Evolutionary conservation across 2,888 invertebrate genomes (phyloP).

Genomic region (Dryobota labecula): DNA sequence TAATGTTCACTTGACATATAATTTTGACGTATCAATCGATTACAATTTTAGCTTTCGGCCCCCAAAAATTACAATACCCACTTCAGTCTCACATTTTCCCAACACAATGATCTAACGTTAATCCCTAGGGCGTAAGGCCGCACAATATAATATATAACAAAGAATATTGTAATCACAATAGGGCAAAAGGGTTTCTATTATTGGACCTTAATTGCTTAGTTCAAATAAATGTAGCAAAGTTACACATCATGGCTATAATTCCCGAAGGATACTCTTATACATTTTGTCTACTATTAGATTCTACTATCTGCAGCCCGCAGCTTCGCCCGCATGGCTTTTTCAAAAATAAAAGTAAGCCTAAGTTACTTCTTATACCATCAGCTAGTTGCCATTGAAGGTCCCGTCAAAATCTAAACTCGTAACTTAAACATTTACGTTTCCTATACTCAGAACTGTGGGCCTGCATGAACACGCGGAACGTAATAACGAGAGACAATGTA

Average conservation of each 20-base stretch:
- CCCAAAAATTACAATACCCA: background rate
- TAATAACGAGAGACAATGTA: too few species aligned
- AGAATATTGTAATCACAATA: conserved; percentile 66
- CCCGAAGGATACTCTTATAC: background rate
- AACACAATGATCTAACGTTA: conserved; percentile 39
- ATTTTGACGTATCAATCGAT: background rate
- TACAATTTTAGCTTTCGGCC: conserved; percentile 38
- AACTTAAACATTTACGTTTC: too few species aligned
- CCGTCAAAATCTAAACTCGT: too few species aligned
- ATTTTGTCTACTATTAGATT: conserved; percentile 4
- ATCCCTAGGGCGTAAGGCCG: conserved; percentile 58
- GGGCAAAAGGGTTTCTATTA: conserved; percentile 60
- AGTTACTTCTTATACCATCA: too few species aligned
- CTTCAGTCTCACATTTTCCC: background rate
- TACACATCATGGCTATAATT: conserved; percentile 6
- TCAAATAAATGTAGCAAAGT: conserved; percentile 36
- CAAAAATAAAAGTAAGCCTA: too few species aligned
- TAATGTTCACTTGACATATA: background rate
- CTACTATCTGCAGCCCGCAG: too few species aligned
- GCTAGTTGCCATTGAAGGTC: too few species aligned
- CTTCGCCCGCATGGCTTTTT: too few species aligned
- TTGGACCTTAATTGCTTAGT: conserved; percentile 59
- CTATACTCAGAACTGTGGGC: too few species aligned
- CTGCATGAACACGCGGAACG: too few species aligned
- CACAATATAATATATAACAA: conserved; percentile 61